Evolutionary conservation across 2,113 vertebrate species (phyloP).

Genomic region (Rynchops niger): DNA sequence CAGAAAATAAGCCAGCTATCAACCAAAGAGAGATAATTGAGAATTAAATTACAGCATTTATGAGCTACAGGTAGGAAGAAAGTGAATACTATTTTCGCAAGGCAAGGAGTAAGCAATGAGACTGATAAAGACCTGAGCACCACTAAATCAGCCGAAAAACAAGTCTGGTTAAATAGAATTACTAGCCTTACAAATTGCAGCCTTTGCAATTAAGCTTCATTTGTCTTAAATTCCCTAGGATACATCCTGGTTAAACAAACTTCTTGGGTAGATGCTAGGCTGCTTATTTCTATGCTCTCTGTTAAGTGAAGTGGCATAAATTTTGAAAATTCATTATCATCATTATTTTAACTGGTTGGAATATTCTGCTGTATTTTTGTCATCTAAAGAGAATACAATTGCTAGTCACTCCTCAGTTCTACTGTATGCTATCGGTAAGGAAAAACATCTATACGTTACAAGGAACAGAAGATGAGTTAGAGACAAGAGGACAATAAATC

Average conservation of each 20-base stretch:
- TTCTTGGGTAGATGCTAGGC: background rate
- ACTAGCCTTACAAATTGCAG: constrained; percentile 7
- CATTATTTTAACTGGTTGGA: background rate
- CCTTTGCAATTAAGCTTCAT: background rate
- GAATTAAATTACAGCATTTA: background rate
- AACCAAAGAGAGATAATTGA: background rate
- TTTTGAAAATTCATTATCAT: background rate
- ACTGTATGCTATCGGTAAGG: background rate
- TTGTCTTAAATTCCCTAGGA: background rate
- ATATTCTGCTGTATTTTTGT: background rate
- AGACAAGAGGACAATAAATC: background rate
- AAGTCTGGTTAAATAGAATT: background rate
- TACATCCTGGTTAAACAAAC: background rate
- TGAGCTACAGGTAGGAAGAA: background rate
- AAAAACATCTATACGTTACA: background rate
- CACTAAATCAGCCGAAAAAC: background rate
- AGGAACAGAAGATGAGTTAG: background rate
- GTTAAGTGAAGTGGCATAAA: background rate
- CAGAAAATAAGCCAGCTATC: background rate
- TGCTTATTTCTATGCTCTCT: background rate
- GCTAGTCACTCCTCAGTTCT: background rate
- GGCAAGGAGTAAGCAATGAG: background rate
- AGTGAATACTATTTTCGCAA: background rate
- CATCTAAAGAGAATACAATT: background rate
- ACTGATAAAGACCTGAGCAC: background rate